A percentile compares a stretch with the other conserved stretches of the same genome.
Evolutionary conservation across 1,140 invertebrate species (phyloP).

Genomic region (Venturia canescens): DNA sequence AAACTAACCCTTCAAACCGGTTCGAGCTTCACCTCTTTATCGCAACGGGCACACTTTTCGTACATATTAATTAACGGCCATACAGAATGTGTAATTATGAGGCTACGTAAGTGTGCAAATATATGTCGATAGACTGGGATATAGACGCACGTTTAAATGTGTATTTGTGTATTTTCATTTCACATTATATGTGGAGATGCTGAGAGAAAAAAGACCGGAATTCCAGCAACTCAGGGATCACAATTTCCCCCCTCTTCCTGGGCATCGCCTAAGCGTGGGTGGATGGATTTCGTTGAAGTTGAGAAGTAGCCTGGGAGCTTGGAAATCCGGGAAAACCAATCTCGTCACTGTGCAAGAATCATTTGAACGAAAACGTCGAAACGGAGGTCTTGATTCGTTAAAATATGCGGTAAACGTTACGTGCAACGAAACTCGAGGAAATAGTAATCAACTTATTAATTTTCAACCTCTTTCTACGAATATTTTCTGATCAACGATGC

Average conservation of each 20-base stretch:
- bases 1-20: conserved; percentile 21
- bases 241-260: neutral
- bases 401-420: no score
- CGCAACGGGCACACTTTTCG: conserved; percentile 23
- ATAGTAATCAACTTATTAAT: no score
- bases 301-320: neutral
- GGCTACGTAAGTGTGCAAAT: neutral
- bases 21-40: conserved; percentile 19
- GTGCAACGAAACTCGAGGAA: no score
- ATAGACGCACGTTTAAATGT: no score
- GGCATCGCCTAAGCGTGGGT: neutral
- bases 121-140: conserved; percentile 2
- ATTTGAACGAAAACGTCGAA: no score
- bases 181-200: no score
- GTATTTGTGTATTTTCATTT: no score
- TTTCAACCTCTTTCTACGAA: no score
- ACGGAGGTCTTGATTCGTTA: no score
- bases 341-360: no score
- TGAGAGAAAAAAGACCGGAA: neutral
- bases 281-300: neutral
- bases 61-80: conserved; percentile 35
- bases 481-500: no score
- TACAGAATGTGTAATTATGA: conserved; percentile 30
- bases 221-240: neutral
- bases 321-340: no score